phyloP scores from a whole-genome alignment of 2,113 vertebrate species.

The Mormyrus iriodes region DNA sequence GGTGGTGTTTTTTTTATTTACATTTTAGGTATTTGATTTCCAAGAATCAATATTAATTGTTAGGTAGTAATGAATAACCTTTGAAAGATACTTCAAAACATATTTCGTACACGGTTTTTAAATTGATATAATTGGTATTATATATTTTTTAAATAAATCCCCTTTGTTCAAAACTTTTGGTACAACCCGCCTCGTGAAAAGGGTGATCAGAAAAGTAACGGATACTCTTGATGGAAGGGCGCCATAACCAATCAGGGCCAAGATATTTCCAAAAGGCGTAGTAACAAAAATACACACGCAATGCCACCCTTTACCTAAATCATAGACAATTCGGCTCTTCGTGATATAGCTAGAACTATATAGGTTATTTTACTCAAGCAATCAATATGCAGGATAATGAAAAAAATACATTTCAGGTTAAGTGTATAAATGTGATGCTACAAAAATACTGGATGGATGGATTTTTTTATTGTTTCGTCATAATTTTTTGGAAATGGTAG shows the following conservation, averaged over 20 bases:
- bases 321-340: not conserved
- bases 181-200: constrained; percentile 38
- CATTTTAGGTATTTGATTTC: not conserved
- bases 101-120: too few species aligned
- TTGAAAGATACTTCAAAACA: not conserved
- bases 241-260: constrained; percentile 8
- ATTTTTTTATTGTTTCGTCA: not conserved
- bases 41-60: not conserved
- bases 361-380: not conserved
- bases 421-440: not conserved
- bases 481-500: not conserved
- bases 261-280: not conserved
- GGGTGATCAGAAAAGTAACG: constrained; percentile 33
- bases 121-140: not conserved
- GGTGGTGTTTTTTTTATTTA: not conserved
- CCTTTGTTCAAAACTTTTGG: constrained; percentile 53
- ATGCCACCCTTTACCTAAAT: not conserved
- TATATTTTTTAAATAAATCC: not conserved
- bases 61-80: not conserved
- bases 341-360: not conserved
- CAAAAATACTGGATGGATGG: not conserved
- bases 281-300: not conserved
- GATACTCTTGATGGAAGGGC: constrained; percentile 24
- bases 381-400: not conserved
- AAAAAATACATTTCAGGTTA: not conserved